Conservation (phyloP, 2,888 invertebrate species). For the Mesodorylaimus sp. region DNA sequence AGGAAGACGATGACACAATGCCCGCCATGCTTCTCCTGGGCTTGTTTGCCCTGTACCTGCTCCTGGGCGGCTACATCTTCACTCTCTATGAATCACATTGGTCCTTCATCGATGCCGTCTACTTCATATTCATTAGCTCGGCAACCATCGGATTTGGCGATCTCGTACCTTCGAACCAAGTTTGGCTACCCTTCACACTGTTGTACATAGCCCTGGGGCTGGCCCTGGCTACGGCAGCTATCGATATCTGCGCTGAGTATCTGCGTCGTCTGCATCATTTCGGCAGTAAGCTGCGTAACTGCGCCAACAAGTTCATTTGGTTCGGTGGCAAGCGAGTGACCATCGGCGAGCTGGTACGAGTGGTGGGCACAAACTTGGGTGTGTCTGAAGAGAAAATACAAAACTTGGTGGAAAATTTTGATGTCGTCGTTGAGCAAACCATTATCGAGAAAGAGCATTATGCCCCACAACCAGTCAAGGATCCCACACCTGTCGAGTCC, state of each 20-base stretch:
- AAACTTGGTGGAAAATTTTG: not conserved
- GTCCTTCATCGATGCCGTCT: not conserved
- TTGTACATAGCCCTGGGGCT: not conserved
- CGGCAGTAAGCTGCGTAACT: not conserved
- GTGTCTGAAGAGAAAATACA: not conserved
- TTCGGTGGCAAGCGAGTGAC: constrained; percentile 1
- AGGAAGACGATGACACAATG: not conserved
- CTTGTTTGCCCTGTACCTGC: not conserved
- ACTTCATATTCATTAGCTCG: constrained; percentile 1
- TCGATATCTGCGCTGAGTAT: constrained; percentile 3
- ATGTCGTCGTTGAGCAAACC: not conserved
- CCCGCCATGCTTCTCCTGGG: not conserved
- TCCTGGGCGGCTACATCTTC: not conserved
- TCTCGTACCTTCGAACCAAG: constrained; percentile 1
- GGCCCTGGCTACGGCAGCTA: not conserved
- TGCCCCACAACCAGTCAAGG: no score
- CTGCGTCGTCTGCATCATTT: not conserved
- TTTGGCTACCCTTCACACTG: not conserved
- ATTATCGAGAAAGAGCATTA: not conserved
- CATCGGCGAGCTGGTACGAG: not conserved
- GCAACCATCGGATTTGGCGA: constrained; percentile 7
- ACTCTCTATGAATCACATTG: not conserved
- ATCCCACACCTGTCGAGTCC: no score
- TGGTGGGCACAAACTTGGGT: constrained; percentile 2
- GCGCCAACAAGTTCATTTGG: not conserved